Evolutionary conservation across 92 coral and sea anemone genomes (phyloP).

Genomic region (Phenganax subtilis): DNA sequence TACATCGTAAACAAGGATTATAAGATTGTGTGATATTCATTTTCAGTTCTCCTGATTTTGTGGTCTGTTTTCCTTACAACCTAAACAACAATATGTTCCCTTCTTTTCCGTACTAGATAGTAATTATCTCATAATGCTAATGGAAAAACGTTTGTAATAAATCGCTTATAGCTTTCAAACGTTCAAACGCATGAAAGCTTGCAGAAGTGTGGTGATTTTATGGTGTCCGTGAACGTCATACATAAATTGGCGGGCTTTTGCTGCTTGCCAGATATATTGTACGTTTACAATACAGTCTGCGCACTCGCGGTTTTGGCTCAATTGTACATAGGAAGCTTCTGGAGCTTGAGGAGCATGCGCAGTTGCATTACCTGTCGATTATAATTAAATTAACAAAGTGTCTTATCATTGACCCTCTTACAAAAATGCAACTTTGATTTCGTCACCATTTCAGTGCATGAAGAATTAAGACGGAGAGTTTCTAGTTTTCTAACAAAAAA

Average conservation of each 20-base stretch:
- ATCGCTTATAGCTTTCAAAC: neutral
- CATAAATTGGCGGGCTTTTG: constrained; percentile 6
- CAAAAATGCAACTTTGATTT: too few species aligned
- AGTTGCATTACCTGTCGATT: neutral
- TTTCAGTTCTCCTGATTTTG: constrained; percentile 8
- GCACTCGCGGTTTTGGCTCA: neutral
- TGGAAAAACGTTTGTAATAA: neutral
- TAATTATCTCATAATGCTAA: too few species aligned
- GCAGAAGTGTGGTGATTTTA: neutral
- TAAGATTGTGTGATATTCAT: constrained; percentile 1
- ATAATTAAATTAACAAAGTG: neutral
- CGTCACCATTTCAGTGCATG: too few species aligned
- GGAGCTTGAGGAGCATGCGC: constrained; percentile 7
- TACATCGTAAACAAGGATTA: constrained; percentile 33
- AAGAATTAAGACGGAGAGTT: too few species aligned
- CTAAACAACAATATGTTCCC: neutral
- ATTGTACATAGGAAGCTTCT: neutral
- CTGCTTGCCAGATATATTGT: neutral
- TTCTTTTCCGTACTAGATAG: too few species aligned
- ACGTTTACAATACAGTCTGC: neutral
- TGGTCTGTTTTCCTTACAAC: constrained; percentile 14
- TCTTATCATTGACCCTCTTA: neutral
- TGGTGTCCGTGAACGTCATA: neutral
- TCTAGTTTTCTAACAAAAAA: too few species aligned
- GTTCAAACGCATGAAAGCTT: constrained; percentile 10